Evolutionary conservation across 2,888 invertebrate genomes (phyloP).

Genomic region (Venustoraphidia nigricollis): DNA sequence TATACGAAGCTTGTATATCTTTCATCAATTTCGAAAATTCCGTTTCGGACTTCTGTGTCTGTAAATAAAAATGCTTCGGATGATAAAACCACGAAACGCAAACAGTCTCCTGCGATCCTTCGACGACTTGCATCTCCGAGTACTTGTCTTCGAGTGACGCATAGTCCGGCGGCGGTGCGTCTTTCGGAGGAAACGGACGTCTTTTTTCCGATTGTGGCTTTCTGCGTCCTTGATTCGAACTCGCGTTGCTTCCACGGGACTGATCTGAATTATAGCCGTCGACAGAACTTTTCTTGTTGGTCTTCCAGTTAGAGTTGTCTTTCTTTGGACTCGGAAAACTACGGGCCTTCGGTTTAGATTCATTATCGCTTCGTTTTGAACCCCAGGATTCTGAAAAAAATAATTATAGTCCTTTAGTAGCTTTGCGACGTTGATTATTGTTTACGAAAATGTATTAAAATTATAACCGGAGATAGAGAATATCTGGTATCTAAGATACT

Average conservation of each 20-base stretch:
- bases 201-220: background rate
- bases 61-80: conserved; percentile 51
- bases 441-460: too few species aligned
- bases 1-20: conserved; percentile 51
- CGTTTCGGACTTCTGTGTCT: conserved; percentile 18
- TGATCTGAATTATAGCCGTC: background rate
- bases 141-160: conserved; percentile 33
- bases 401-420: too few species aligned
- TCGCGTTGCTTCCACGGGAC: background rate
- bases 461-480: too few species aligned
- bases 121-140: conserved; percentile 29
- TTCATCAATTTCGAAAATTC: conserved; percentile 55
- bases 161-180: conserved; percentile 21
- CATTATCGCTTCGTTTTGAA: too few species aligned
- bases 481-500: too few species aligned
- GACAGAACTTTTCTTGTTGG: background rate
- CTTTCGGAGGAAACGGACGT: background rate
- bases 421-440: too few species aligned
- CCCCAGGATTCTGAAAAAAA: too few species aligned
- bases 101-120: conserved; percentile 38
- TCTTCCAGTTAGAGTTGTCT: background rate
- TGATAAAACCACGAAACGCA: conserved; percentile 61
- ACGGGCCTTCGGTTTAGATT: background rate
- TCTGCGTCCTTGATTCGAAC: background rate
- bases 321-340: background rate